Evolutionary conservation across 1,140 invertebrate genomes (phyloP), one percentile per base, ranked within the genome.

Genomic region (Drosophila yakuba): DNA sequence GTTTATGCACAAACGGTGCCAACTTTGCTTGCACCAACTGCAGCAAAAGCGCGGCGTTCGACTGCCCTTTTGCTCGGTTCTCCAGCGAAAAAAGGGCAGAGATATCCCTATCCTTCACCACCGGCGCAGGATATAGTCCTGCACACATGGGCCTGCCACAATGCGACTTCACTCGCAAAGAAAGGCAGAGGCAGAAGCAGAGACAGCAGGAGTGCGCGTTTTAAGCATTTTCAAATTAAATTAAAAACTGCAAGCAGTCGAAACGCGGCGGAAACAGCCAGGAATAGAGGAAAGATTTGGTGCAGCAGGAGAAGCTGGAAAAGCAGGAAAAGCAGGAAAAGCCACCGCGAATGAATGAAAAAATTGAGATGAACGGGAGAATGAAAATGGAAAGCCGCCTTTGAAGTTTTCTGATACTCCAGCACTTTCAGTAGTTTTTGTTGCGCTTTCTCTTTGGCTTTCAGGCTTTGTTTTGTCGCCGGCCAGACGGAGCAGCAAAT

Each of bases 1-100:
- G 89, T 88, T 88, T 88, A 89, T 89, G 84, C 83, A 89, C 83
- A 88, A 88, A 89, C 79, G 83, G 74, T 89, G 84, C 80, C 84
- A 88, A 84, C 76, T 78, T 67, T 66, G 51, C 73, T 71, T 47
- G 62, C 79, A 80, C 63, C 79, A 89, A 73, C 68, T 76, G 84
- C 74, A 72, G 58, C 73, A 76, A 68, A 84, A 78, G 85, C 78
- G 82, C 74, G 69, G 74, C 72, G 66, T 51, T 50, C 78, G 64
- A 55, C 57, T 78, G 78, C 61, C 61, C 80, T 84, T 75, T 75
- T 75, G 39, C 56, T 58, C 59, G 62, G 63, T 62, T 78, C 45
- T 69, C 20, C 17, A 28, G 17, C 55, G 45, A 43, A 44, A 43
- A 8, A 8, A 15, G 10, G 50, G n/a, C 20, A 36, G 38, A 57